Conservation (phyloP, 2,888 invertebrate genomes). For the Dasysyrphus tricinctus region DNA sequence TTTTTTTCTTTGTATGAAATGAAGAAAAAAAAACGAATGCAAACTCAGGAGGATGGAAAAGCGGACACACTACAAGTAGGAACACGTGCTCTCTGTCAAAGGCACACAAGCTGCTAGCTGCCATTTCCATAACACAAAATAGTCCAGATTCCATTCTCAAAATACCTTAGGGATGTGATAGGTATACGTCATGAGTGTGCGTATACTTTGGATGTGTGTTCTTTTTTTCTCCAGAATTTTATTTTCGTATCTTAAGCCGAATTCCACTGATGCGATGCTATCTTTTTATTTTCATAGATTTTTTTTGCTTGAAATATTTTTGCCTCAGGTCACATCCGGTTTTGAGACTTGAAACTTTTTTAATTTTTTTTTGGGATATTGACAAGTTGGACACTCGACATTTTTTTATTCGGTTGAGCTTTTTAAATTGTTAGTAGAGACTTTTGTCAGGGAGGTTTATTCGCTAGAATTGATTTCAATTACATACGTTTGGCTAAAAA, state of each 20-base stretch:
- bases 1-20: conserved; percentile 8
- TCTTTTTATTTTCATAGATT: conserved; percentile 22
- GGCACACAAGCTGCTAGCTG: conserved; percentile 55
- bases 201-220: neutral
- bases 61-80: conserved; percentile 22
- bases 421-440: neutral
- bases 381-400: conserved; percentile 22
- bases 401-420: neutral
- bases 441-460: neutral
- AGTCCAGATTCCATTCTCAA: conserved; percentile 57
- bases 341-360: conserved; percentile 13
- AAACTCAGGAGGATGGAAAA: conserved; percentile 33
- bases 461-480: conserved; percentile 27
- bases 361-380: conserved; percentile 4
- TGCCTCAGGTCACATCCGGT: conserved; percentile 39
- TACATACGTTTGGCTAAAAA: conserved; percentile 8
- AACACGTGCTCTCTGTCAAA: conserved; percentile 67
- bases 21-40: conserved; percentile 16
- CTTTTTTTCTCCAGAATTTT: conserved; percentile 11
- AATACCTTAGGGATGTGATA: conserved; percentile 45
- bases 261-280: conserved; percentile 22
- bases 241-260: conserved; percentile 29
- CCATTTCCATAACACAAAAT: conserved; percentile 46
- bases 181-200: conserved; percentile 1
- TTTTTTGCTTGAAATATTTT: conserved; percentile 16